These are phyloP conservation scores for Crypturellus tataupa DNA, from an alignment of 2,797 vertebrate species.

Conservation along the genomic window DNA sequence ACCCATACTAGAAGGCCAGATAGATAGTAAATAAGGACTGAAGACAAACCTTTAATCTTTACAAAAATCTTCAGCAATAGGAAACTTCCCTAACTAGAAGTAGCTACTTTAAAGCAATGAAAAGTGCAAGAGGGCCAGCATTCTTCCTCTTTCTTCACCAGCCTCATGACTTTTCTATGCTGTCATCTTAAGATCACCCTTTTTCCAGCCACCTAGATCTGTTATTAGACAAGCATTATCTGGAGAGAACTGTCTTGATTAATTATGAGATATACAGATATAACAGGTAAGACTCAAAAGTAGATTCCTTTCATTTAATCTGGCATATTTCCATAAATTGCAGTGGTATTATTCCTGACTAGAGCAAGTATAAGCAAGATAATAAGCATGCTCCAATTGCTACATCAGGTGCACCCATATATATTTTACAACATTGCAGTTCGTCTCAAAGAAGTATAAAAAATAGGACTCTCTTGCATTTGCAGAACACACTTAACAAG, in stretches of 20 bases:
- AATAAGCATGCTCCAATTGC: background rate
- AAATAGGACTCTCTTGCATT: background rate
- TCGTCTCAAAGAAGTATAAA: background rate
- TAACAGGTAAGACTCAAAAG: background rate
- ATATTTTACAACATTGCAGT: rapidly evolving
- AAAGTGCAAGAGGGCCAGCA: background rate
- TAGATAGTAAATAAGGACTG: background rate
- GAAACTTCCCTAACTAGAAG: background rate
- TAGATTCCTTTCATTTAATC: background rate
- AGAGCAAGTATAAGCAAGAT: background rate
- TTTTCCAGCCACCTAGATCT: background rate
- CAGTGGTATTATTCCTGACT: background rate
- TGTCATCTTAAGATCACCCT: background rate
- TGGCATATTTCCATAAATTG: background rate
- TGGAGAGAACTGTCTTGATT: background rate
- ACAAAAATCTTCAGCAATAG: background rate
- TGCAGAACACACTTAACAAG: background rate
- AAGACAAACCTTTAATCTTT: background rate
- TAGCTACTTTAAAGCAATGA: background rate
- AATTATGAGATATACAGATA: background rate
- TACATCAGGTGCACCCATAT: background rate
- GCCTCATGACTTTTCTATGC: background rate
- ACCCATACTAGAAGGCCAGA: rapidly evolving
- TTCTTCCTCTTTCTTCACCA: background rate
- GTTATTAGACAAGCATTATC: background rate